Percentiles rank a stretch among this genome's conserved stretches.
Conservation (phyloP, 2,797 vertebrate genomes). For the Anguilla pacifica region DNA sequence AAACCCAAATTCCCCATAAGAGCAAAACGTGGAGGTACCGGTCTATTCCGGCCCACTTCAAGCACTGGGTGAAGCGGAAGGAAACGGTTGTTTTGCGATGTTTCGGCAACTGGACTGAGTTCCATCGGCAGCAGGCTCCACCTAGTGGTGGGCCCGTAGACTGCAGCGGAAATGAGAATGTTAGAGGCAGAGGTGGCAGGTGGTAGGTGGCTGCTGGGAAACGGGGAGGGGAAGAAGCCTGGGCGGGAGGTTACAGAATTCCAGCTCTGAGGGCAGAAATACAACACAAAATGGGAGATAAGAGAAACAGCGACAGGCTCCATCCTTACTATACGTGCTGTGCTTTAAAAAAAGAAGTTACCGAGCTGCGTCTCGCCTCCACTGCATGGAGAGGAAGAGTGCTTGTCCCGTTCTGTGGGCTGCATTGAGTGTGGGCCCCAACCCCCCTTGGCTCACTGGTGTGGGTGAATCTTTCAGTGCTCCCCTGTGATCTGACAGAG, state of each 20-base stretch:
- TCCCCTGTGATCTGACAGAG: slow-evolving; percentile 1
- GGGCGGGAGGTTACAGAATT: background rate
- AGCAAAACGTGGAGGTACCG: too few relatives aligned
- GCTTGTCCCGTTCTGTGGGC: background rate
- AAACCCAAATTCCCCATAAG: too few relatives aligned
- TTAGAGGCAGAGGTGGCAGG: background rate
- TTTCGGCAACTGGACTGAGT: background rate
- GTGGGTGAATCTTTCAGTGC: slow-evolving; percentile 13
- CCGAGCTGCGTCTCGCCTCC: background rate
- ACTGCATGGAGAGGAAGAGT: background rate
- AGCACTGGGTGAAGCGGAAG: too few relatives aligned
- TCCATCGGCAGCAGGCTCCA: slow-evolving; percentile 6
- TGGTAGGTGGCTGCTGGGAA: background rate
- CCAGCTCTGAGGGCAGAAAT: background rate
- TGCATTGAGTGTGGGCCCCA: background rate
- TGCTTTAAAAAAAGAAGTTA: background rate
- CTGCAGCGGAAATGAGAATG: background rate
- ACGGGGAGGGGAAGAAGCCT: background rate
- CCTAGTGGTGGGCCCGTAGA: slow-evolving; percentile 21
- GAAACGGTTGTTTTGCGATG: too few relatives aligned
- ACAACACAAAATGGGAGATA: background rate
- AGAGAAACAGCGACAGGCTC: background rate
- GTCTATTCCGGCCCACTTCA: too few relatives aligned
- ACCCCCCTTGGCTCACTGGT: background rate
- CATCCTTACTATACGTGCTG: background rate